Percentiles rank a stretch among this genome's conserved stretches.
These are phyloP conservation scores for Geococcyx californianus DNA, from an alignment of 2,113 vertebrate species.

Conservation along the genomic window DNA sequence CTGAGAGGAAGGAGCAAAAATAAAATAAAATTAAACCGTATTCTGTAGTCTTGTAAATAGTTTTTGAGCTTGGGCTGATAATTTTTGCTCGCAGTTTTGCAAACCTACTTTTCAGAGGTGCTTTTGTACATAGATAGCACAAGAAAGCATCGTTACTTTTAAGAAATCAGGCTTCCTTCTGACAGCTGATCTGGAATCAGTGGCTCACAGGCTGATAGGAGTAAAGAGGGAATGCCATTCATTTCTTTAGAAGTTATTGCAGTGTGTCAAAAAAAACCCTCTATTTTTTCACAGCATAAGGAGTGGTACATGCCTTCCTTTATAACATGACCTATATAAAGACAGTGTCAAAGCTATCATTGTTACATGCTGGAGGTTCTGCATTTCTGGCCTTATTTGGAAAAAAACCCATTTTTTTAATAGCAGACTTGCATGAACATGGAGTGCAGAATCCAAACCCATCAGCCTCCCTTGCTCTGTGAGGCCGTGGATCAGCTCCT, in stretches of 20 bases:
- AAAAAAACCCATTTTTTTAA: neutral
- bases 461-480: neutral
- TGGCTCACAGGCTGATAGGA: neutral
- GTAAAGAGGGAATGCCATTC: fast-evolving
- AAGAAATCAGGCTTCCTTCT: neutral
- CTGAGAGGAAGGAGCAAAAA: neutral
- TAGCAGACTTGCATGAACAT: neutral
- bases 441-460: neutral
- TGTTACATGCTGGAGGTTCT: neutral
- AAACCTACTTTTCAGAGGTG: neutral
- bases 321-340: neutral
- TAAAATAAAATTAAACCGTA: fast-evolving
- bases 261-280: neutral
- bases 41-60: neutral
- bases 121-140: neutral
- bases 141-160: neutral
- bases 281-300: neutral
- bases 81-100: fast-evolving
- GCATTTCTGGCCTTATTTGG: neutral
- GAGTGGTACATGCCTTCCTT: neutral
- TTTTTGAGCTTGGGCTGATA: neutral
- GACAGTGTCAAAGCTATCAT: neutral
- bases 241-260: neutral
- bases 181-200: neutral
- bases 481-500: neutral